phyloP scores from a whole-genome alignment of 1,140 invertebrate species.

The Camponotus floridanus region DNA sequence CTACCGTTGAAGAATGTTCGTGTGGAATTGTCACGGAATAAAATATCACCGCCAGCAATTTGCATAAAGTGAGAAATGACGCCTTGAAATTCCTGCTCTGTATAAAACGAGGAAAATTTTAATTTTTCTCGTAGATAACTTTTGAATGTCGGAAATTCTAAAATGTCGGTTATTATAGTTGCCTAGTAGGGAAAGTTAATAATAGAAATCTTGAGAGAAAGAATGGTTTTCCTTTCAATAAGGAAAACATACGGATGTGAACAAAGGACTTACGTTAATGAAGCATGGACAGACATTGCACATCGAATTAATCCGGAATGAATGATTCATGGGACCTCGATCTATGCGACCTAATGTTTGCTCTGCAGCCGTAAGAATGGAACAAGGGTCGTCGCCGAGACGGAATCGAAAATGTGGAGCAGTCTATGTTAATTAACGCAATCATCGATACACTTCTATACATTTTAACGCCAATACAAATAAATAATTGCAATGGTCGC shows the following conservation, averaged over 20 bases:
- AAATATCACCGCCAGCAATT: conserved; percentile 25
- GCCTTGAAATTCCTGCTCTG: conserved; percentile 34
- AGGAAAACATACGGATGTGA: conserved; percentile 25
- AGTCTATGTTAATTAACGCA: conserved; percentile 48
- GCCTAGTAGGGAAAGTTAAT: conserved; percentile 6
- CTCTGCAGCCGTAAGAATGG: not conserved
- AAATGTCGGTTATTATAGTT: conserved; percentile 30
- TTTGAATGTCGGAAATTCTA: conserved; percentile 22
- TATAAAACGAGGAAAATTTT: conserved; percentile 37
- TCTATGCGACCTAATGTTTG: not conserved
- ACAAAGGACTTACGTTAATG: not conserved
- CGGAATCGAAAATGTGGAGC: not conserved
- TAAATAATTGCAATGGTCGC: conserved; percentile 14
- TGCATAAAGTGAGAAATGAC: conserved; percentile 48
- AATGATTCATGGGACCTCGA: conserved; percentile 49
- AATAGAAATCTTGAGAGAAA: conserved; percentile 12
- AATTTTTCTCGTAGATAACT: conserved; percentile 44
- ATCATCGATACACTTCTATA: conserved; percentile 12
- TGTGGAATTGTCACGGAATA: not conserved
- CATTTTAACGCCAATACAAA: not conserved
- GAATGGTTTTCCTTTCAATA: conserved; percentile 21
- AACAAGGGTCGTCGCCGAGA: not conserved
- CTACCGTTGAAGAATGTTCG: not conserved
- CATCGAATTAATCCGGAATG: conserved; percentile 46
- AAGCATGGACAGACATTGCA: conserved; percentile 18